These are phyloP conservation scores for Otus sunia DNA, from an alignment of 2,113 vertebrate genomes.

Conservation along the genomic window DNA sequence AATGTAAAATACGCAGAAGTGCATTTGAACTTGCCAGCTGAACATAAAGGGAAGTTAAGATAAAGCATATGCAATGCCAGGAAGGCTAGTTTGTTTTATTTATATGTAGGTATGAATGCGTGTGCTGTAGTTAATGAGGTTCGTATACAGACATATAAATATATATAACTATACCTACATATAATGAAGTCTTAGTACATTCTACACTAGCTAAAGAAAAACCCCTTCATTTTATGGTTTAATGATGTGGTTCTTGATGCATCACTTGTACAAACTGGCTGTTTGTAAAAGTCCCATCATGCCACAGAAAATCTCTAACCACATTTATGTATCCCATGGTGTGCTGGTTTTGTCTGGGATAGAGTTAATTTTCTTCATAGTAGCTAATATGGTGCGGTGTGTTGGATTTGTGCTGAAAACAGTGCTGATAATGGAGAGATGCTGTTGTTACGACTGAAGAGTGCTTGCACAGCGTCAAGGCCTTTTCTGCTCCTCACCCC, in stretches of 20 bases:
- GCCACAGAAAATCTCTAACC: background rate
- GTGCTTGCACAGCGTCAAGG: too few relatives aligned
- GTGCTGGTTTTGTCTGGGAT: background rate
- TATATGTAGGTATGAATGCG: background rate
- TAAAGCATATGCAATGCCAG: background rate
- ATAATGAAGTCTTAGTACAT: background rate
- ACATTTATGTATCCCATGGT: fast-evolving
- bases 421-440: background rate
- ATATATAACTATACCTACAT: too few relatives aligned
- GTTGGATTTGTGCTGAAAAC: background rate
- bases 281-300: background rate
- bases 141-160: background rate
- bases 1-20: background rate
- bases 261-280: background rate
- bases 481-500: background rate
- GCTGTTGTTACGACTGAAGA: too few relatives aligned
- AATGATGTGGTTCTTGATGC: background rate
- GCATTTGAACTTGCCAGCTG: background rate
- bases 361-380: background rate
- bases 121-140: background rate
- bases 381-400: background rate
- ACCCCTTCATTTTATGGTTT: background rate
- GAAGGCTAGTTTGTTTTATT: background rate
- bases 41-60: background rate
- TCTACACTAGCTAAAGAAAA: background rate